Base-by-base conservation (phyloP, 2,888 invertebrate genomes). In the Artemia sp. region DNA sequence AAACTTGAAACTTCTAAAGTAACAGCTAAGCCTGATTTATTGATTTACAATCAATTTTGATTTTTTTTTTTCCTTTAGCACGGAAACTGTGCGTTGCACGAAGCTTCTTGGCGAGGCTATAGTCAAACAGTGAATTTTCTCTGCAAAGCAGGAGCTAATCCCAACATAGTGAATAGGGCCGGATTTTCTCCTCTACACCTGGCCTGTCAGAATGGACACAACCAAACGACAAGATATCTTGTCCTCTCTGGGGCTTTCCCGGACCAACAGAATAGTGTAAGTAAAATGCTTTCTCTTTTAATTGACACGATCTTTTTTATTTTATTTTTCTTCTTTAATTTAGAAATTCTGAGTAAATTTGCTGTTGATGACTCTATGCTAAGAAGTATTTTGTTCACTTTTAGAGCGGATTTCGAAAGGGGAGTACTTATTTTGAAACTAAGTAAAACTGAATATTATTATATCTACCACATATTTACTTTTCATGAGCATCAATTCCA, bases 191-290 rank as follows among this genome's bases (percentile, higher is more conserved):
- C 95, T n/a, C 83, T 96, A 67, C 96, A 96, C 81, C 84, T 96
- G 74, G 89, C 92, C 72, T 92, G 92, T 75, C 95, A 96, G 82
- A 93, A 92, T 79, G 95, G 95, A 0, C 95, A 95, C 81, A 96
- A 95, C 81, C 94, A 95, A 81, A 88, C 90, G 74, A 90, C 91
- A 75, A 80, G 94, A 70, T 91, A 93, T 76, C 81, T 96, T 12
- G 82, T 96, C 66, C 83, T 93, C 74, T 89, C 90, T 1, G 91
- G 90, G 0, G 90, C 90, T 72, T 86, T 88, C 78, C 87, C 93
- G 0, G 90, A 94, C 78, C 81, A 89, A 71, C 90, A 90, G 79
- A 95, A 95, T 77, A 93, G 92, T 80, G 91, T 91, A 75, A 82
- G 79, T 77, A n/a, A 8, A 51, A 51, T 58, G 8, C 12, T 19